phyloP scores from a whole-genome alignment of 2,888 invertebrate species.

The Macrophya annulata region DNA sequence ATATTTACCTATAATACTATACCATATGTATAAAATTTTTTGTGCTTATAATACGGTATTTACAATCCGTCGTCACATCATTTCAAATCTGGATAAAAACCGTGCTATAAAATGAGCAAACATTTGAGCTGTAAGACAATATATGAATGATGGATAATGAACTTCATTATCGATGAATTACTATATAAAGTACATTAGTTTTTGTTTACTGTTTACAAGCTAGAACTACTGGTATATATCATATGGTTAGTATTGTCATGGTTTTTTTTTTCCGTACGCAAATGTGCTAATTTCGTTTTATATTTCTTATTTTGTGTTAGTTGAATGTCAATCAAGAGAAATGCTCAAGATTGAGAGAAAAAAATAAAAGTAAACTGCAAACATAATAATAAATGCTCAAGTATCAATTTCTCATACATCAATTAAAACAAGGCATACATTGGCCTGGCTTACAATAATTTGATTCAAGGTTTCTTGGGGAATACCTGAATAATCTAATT shows the following conservation, averaged over 20 bases:
- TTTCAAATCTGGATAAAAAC: not conserved
- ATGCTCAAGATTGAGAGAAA: not conserved
- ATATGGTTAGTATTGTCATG: not conserved
- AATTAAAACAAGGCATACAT: constrained; percentile 32
- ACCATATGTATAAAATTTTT: not conserved
- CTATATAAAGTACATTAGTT: constrained; percentile 52
- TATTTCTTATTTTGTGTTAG: not conserved
- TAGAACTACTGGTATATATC: not conserved
- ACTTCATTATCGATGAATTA: constrained; percentile 21
- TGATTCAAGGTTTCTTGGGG: not conserved
- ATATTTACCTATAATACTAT: no score
- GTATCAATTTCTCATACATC: not conserved
- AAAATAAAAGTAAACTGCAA: not conserved
- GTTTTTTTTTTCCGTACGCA: not conserved
- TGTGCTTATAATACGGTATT: constrained; percentile 10
- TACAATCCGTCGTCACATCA: not conserved
- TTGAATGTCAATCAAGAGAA: not conserved
- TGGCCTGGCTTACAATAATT: not conserved
- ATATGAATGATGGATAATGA: not conserved
- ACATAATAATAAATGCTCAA: not conserved
- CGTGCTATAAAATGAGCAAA: constrained; percentile 20
- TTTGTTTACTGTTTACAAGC: constrained; percentile 42
- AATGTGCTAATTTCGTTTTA: not conserved
- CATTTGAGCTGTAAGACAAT: not conserved
- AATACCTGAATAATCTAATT: not conserved